Base-by-base conservation (phyloP, 2,888 invertebrate species). In the Amphiduros pacificus region DNA sequence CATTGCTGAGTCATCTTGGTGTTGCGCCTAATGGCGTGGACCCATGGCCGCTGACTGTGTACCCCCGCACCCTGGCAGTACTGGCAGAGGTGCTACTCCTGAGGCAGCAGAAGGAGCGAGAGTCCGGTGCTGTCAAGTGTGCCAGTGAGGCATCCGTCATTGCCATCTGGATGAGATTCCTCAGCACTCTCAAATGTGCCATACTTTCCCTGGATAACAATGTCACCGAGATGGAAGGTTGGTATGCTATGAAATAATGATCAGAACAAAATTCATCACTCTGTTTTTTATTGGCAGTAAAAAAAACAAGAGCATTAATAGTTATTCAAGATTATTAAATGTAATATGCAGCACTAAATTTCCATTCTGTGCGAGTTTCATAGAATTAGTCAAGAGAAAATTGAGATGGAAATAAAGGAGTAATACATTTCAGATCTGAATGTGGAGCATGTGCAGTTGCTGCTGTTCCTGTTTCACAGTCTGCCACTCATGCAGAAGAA, bases 401-500 rank as follows among this genome's bases (percentile, higher is more conserved):
- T 9, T 49, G 20, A 17, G 49, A 49, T 49, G 9, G 22, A 49
- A 49, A 11, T 22, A 11, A 52, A 11, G 5, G 24, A 52, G 28
- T 36, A 36, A 28, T 55, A 22, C 29, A 49, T 69, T 72, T 31
- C 77, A 83, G 96, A 96, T 85, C 85, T 97, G 64, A 97, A 96
- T 82, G 93, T 96, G 55, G 97, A 97, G 80, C 96, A 97, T 83
- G 91, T 94, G 0, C 96, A 97, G 82, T 86, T 97, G 40, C 84
- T 97, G 66, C 87, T 97, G 9, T 96, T 96, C 81, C 85, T 97
- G 14, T 97, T 97, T 83, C 96, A 97, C 83, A 93, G 94, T 0
- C 84, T 97, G 63, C 94, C 94, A 74, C 85, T 97, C 65, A 94
- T 95, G 93, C 94, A 96, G 84, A 97, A 96, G 84, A 97, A 97